These are phyloP conservation scores for Aphelinus certus DNA, from an alignment of 1,140 invertebrate genomes.

Conservation along the genomic window DNA sequence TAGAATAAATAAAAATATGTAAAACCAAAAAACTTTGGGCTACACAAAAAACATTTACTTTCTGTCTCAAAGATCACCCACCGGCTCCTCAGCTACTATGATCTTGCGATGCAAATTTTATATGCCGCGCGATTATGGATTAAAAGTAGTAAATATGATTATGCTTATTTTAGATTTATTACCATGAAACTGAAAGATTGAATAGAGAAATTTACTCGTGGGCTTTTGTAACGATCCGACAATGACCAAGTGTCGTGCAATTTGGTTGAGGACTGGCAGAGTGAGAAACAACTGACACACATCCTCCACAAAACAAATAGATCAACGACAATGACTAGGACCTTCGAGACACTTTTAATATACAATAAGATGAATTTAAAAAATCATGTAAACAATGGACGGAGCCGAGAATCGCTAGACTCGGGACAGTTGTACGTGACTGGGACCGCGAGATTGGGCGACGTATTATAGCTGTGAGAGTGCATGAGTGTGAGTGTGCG, in stretches of 20 bases:
- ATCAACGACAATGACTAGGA: conserved; percentile 24
- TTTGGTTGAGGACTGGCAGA: conserved; percentile 35
- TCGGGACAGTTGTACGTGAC: conserved; percentile 33
- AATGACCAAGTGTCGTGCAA: conserved; percentile 27
- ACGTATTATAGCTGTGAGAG: conserved; percentile 43
- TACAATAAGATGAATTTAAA: conserved; percentile 28
- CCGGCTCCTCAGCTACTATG: conserved; percentile 32
- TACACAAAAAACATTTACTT: conserved; percentile 29
- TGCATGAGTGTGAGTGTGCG: conserved; percentile 41
- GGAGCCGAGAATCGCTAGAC: conserved; percentile 24
- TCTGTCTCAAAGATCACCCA: conserved; percentile 43
- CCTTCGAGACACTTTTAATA: conserved; percentile 22
- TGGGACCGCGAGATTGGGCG: conserved; percentile 42
- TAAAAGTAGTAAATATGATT: conserved; percentile 29
- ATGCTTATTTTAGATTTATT: conserved; percentile 37
- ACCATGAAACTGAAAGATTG: conserved; percentile 25
- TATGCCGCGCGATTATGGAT: conserved; percentile 26
- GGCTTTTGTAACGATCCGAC: conserved; percentile 45
- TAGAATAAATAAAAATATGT: conserved; percentile 32
- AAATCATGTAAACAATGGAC: conserved; percentile 34
- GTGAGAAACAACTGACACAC: background rate
- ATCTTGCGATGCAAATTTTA: conserved; percentile 28
- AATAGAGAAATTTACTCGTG: conserved; percentile 45
- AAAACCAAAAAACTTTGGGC: conserved; percentile 30
- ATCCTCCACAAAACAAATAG: background rate